Conservation (phyloP, 1,140 invertebrate species). For the Leptestheria dahalacensis region DNA sequence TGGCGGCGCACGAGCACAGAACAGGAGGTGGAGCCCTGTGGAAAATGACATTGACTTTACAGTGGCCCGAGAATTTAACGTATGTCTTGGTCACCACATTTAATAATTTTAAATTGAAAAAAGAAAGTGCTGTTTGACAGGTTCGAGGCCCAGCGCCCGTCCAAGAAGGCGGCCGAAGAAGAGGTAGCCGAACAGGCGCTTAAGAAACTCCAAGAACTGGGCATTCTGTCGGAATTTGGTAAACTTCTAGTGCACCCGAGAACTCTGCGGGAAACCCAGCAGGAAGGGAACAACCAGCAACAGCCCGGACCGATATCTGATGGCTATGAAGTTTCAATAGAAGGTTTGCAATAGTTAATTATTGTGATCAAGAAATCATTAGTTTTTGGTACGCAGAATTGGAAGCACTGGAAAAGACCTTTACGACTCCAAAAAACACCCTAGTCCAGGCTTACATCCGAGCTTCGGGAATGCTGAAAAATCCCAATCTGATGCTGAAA, state of each 20-base stretch:
- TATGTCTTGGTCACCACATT: neutral
- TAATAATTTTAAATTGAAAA: neutral
- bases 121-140: neutral
- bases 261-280: neutral
- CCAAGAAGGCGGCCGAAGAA: constrained; percentile 11
- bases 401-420: neutral
- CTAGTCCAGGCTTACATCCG: constrained; percentile 5
- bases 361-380: too few relatives aligned
- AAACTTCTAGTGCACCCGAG: neutral
- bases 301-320: neutral
- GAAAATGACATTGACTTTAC: neutral
- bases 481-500: constrained; percentile 8
- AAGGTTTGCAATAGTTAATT: neutral
- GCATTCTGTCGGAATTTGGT: neutral
- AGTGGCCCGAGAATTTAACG: constrained; percentile 8
- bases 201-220: constrained; percentile 1
- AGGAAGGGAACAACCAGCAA: neutral
- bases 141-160: constrained; percentile 6
- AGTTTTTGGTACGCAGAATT: constrained; percentile 1
- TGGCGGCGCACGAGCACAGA: neutral
- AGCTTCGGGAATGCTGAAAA: constrained; percentile 4
- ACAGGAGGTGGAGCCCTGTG: neutral
- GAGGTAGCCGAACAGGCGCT: constrained; percentile 7
- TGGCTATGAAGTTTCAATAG: neutral
- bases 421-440: constrained; percentile 2